These are phyloP conservation scores for Empis livida DNA, from an alignment of 2,888 invertebrate species.

Conservation along the genomic window DNA sequence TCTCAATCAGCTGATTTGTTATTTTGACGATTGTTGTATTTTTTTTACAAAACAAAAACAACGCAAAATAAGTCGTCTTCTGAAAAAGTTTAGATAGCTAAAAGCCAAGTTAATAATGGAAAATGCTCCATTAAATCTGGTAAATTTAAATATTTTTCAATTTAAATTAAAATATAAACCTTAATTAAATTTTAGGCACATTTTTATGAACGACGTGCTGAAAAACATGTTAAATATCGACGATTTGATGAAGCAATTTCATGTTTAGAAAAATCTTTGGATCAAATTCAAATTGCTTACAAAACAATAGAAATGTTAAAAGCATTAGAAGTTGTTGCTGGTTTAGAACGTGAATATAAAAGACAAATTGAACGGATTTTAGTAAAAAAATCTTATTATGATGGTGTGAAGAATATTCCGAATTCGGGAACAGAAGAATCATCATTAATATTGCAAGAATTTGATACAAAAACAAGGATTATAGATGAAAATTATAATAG, in stretches of 20 bases:
- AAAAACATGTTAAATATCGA: conserved; percentile 25
- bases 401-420: conserved; percentile 17
- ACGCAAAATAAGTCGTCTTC: too few relatives aligned
- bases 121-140: conserved; percentile 28
- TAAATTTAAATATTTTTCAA: conserved; percentile 13
- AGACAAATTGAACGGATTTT: conserved; percentile 28
- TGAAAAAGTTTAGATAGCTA: too few relatives aligned
- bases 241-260: conserved; percentile 31
- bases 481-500: not conserved
- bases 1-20: too few relatives aligned
- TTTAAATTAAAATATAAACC: not conserved
- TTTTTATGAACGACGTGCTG: conserved; percentile 32
- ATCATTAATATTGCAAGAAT: conserved; percentile 9
- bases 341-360: conserved; percentile 26
- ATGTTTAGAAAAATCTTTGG: conserved; percentile 27
- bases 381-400: conserved; percentile 27
- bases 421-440: not conserved
- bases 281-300: conserved; percentile 28
- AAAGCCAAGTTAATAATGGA: conserved; percentile 25
- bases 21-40: too few relatives aligned
- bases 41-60: too few relatives aligned
- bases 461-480: conserved; percentile 1
- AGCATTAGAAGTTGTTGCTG: conserved; percentile 26
- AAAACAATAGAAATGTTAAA: conserved; percentile 23
- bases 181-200: conserved; percentile 23